Conservation (phyloP, 2,888 invertebrate genomes). For the Onchidella celtica region DNA sequence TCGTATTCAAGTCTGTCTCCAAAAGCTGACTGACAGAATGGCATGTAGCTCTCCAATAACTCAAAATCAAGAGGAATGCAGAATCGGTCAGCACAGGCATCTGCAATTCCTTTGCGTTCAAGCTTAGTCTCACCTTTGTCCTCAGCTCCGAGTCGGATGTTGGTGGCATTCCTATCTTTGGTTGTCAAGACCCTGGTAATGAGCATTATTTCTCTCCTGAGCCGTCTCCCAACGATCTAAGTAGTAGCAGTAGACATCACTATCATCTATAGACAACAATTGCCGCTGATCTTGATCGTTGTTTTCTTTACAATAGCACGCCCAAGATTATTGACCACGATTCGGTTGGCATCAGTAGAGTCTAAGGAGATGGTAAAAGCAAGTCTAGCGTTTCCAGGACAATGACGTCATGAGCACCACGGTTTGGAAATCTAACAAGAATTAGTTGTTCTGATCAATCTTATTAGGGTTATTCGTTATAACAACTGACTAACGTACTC, state of each 20-base stretch:
- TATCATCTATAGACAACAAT: not conserved
- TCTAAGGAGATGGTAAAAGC: not conserved
- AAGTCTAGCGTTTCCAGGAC: not conserved
- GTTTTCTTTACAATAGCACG: not conserved
- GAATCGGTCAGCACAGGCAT: not conserved
- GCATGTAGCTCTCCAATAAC: no score
- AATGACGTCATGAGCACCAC: not conserved
- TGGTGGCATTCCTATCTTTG: not conserved
- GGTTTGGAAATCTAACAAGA: not conserved
- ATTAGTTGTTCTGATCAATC: conserved; percentile 3
- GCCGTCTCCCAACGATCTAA: not conserved
- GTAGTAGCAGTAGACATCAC: not conserved
- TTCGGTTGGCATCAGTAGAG: no score
- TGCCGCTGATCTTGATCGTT: not conserved
- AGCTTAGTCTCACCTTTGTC: not conserved
- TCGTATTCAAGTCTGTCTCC: no score
- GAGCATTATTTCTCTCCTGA: not conserved
- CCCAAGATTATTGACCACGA: conserved; percentile 1
- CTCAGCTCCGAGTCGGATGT: not conserved
- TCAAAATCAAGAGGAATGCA: not conserved
- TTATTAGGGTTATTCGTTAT: not conserved
- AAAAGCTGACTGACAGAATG: no score
- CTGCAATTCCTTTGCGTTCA: not conserved
- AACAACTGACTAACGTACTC: no score
- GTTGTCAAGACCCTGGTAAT: conserved; percentile 11